phyloP scores from a whole-genome alignment of 1,140 invertebrate genomes.

The Caligus rogercresseyi region DNA sequence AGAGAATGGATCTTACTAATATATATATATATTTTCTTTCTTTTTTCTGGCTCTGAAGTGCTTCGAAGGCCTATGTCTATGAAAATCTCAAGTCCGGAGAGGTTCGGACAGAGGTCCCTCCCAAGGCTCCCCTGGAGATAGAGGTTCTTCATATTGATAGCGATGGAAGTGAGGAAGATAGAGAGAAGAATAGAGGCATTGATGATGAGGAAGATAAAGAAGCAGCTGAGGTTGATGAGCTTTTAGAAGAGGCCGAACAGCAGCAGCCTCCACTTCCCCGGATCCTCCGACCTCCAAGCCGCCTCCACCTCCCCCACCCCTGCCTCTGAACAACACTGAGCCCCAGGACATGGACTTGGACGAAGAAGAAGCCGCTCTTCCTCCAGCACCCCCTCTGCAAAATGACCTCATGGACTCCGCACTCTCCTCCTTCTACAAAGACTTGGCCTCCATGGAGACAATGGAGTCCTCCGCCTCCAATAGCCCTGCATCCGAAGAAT shows the following conservation, averaged over 20 bases:
- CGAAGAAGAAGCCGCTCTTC: background rate
- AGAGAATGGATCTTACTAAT: no score
- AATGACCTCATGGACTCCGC: background rate
- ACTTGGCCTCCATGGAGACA: background rate
- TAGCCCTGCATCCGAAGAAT: background rate
- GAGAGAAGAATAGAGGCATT: no score
- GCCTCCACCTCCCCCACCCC: background rate
- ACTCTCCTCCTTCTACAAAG: background rate
- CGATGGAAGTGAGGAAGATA: no score
- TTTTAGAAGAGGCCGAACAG: no score
- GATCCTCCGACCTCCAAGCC: background rate
- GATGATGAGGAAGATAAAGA: no score
- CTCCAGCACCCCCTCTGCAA: background rate
- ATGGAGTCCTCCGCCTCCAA: background rate
- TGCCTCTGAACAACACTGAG: background rate
- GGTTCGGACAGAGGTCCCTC: background rate
- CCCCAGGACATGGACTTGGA: background rate
- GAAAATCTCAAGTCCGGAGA: constrained; percentile 13
- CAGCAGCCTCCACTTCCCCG: background rate
- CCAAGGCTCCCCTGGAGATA: background rate
- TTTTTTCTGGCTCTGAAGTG: background rate
- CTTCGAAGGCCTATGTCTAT: background rate
- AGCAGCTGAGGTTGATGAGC: no score
- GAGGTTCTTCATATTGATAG: background rate
- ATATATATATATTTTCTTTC: background rate